Conservation (phyloP, 2,888 invertebrate species). For the Trissolcus brochymenae region DNA sequence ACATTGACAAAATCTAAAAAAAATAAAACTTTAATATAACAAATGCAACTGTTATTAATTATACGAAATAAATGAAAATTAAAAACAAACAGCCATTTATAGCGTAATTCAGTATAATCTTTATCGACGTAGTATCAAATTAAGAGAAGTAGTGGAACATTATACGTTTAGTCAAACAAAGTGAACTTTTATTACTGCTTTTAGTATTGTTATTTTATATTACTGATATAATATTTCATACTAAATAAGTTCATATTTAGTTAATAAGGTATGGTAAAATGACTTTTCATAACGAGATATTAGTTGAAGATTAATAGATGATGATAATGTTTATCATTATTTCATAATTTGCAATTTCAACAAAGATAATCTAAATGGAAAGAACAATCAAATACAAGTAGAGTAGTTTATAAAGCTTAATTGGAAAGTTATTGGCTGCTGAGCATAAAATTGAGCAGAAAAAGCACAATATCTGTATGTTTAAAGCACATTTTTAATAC, state of each 20-base stretch:
- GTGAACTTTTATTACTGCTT: background rate
- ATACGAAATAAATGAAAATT: no score
- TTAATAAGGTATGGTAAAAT: no score
- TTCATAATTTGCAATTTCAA: no score
- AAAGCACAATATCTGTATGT: constrained; percentile 24
- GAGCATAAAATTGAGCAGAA: constrained; percentile 30
- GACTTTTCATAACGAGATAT: no score
- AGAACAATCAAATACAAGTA: no score
- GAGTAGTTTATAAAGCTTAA: no score
- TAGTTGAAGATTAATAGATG: no score
- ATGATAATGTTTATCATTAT: no score
- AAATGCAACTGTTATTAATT: background rate
- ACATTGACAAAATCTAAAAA: background rate
- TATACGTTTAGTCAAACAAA: background rate
- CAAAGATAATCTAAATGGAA: no score
- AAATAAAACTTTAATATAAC: background rate
- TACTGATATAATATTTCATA: background rate
- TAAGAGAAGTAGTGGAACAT: background rate
- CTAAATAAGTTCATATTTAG: background rate
- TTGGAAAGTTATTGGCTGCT: constrained; percentile 8
- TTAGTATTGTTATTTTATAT: background rate
- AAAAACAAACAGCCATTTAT: background rate
- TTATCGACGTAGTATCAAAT: background rate
- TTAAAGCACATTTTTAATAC: constrained; percentile 65
- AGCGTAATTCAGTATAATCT: background rate